A percentile compares a stretch with the other conserved stretches of the same genome.
phyloP scores from a whole-genome alignment of 2,797 vertebrate species.

The Sebastes cheni region DNA sequence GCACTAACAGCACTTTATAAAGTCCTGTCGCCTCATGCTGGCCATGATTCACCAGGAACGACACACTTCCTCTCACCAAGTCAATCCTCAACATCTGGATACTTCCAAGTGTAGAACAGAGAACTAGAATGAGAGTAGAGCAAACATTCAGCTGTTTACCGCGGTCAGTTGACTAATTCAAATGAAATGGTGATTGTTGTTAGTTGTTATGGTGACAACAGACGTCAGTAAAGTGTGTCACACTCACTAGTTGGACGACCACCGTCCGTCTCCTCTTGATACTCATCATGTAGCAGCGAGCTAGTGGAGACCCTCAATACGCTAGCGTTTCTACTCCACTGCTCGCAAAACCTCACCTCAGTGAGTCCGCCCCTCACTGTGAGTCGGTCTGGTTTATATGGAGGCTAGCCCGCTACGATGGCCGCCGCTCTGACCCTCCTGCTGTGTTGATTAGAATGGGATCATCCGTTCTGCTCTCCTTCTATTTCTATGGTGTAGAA shows the following conservation, averaged over 20 bases:
- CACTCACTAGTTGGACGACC: no score
- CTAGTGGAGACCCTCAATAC: no score
- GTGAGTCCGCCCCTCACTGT: background rate
- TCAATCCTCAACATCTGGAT: conserved; percentile 12
- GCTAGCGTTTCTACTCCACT: no score
- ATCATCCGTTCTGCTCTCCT: background rate
- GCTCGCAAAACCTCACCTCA: no score
- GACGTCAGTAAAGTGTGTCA: no score
- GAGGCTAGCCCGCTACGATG: background rate
- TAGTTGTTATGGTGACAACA: no score
- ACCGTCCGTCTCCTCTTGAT: no score
- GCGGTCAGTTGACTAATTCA: no score
- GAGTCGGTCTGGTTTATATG: background rate
- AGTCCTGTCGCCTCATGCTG: conserved; percentile 57
- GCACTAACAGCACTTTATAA: conserved; percentile 67
- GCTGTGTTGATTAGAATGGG: background rate
- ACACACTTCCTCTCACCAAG: conserved; percentile 26
- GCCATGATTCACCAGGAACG: conserved; percentile 28
- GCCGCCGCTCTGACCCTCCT: background rate
- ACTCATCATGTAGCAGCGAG: background rate
- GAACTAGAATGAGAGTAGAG: no score
- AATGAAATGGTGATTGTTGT: no score
- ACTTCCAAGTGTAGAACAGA: background rate
- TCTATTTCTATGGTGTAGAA: background rate
- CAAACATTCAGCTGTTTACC: no score